phyloP scores from a whole-genome alignment of 2,113 vertebrate species.

The Galemys pyrenaicus region DNA sequence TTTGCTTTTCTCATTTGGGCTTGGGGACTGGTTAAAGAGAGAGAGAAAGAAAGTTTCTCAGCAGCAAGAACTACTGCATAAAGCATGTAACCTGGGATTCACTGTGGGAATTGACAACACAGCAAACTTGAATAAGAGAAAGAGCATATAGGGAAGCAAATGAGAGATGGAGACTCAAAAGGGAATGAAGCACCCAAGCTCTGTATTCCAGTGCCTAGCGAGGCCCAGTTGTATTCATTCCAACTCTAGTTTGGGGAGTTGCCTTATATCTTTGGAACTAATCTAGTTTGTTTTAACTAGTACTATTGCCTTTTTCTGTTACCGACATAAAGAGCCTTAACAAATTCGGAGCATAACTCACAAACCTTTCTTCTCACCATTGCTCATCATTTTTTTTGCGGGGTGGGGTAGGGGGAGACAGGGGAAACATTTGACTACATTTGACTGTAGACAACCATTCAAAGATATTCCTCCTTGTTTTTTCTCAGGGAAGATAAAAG shows the following conservation, averaged over 20 bases:
- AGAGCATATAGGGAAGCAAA: neutral
- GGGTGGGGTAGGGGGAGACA: no score
- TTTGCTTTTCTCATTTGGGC: neutral
- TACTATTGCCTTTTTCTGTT: neutral
- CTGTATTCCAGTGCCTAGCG: rapidly evolving
- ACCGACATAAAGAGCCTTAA: neutral
- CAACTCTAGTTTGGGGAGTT: neutral
- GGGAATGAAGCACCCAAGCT: rapidly evolving
- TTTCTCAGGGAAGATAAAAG: neutral
- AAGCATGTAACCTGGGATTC: neutral
- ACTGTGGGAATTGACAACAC: neutral
- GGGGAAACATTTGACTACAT: neutral
- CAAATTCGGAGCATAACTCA: neutral
- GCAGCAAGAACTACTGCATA: neutral
- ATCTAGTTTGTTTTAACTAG: neutral
- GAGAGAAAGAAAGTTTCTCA: neutral
- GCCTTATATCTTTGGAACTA: neutral
- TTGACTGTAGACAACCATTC: neutral
- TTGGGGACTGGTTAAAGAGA: neutral
- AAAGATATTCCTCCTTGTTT: neutral
- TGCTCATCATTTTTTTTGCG: neutral
- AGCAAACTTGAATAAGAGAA: neutral
- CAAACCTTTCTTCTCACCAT: neutral
- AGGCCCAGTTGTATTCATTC: neutral
- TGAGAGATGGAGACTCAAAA: rapidly evolving